Conservation (phyloP, 2,888 invertebrate genomes). For the Cantharis rufa region DNA sequence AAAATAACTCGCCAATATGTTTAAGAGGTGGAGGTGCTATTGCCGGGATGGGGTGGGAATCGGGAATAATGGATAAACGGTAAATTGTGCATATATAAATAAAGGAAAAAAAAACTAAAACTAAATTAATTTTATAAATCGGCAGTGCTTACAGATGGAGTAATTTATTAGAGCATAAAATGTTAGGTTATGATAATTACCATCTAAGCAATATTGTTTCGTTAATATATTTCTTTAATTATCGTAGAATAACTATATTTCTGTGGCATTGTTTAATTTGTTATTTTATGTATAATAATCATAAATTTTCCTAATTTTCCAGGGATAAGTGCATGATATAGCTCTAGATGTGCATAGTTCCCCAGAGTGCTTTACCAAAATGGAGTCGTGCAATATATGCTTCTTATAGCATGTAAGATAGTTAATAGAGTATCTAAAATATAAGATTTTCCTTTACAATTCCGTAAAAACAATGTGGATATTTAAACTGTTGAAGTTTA, state of each 20-base stretch:
- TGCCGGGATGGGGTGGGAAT: too few species aligned
- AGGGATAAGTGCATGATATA: constrained; percentile 12
- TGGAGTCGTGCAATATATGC: constrained; percentile 14
- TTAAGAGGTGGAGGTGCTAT: too few species aligned
- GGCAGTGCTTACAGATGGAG: too few species aligned
- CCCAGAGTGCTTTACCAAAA: constrained; percentile 14
- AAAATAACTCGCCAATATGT: too few species aligned
- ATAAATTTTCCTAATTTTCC: constrained; percentile 18
- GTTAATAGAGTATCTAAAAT: neutral
- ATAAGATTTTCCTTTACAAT: neutral
- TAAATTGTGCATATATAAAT: too few species aligned
- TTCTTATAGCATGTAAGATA: constrained; percentile 19
- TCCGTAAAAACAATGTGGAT: neutral
- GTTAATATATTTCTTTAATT: neutral
- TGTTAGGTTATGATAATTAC: neutral
- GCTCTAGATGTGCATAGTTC: constrained; percentile 15
- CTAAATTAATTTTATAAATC: too few species aligned
- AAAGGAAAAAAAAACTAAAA: too few species aligned
- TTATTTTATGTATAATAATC: constrained; percentile 4
- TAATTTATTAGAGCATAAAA: neutral
- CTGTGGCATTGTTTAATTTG: neutral
- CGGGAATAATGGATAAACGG: too few species aligned
- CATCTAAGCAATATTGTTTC: too few species aligned
- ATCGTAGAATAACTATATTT: neutral
- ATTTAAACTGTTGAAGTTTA: neutral